phyloP scores from a whole-genome alignment of 2,797 vertebrate species.

The Coregonus sp. region DNA sequence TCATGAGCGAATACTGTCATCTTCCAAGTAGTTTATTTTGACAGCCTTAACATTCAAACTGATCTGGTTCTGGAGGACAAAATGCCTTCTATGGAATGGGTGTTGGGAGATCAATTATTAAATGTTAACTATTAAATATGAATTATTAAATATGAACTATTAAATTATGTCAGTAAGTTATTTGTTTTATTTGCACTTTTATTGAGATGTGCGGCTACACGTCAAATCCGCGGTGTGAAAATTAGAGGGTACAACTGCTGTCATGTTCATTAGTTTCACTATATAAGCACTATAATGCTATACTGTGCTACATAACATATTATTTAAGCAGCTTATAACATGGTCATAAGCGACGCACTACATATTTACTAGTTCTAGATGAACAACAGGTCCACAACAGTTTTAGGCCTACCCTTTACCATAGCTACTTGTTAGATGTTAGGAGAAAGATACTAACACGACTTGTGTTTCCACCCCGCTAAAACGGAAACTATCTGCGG shows the following conservation, averaged over 20 bases:
- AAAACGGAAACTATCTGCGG: too few relatives aligned
- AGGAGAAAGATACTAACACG: too few relatives aligned
- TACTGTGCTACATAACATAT: background rate
- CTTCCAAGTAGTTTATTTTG: background rate
- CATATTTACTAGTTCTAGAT: too few relatives aligned
- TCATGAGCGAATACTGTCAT: background rate
- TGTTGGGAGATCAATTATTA: background rate
- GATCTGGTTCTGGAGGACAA: too few relatives aligned
- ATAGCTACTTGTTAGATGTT: too few relatives aligned
- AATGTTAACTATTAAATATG: background rate
- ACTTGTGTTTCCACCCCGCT: too few relatives aligned
- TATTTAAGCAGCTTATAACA: background rate
- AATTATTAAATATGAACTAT: background rate
- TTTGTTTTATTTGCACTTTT: background rate
- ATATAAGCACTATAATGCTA: background rate
- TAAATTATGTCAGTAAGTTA: background rate
- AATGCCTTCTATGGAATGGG: background rate
- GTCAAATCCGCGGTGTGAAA: background rate
- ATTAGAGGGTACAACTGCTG: background rate
- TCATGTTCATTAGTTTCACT: background rate
- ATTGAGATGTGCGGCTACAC: background rate
- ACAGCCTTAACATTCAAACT: too few relatives aligned
- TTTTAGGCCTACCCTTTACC: too few relatives aligned
- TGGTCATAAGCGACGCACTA: too few relatives aligned
- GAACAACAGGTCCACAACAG: too few relatives aligned